These are phyloP conservation scores for Brevimyrus niger DNA, from an alignment of 2,113 vertebrate species.

Conservation along the genomic window DNA sequence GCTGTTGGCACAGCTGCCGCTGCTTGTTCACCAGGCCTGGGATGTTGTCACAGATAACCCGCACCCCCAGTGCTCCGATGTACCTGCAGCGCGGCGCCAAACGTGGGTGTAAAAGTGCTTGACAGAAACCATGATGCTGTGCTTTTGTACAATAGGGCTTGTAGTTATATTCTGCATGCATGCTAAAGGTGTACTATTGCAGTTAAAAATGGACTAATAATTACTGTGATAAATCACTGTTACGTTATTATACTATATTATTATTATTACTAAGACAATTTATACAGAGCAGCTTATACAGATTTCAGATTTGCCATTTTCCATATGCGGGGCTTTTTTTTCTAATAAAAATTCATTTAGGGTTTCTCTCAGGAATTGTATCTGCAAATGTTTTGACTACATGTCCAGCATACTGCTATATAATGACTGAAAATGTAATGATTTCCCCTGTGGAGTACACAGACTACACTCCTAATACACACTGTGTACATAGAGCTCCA, in stretches of 20 bases:
- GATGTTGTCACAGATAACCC: conserved; percentile 97
- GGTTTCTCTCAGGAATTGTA: neutral
- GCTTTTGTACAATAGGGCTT: neutral
- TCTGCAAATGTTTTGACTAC: neutral
- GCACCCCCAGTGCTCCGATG: conserved; percentile 87
- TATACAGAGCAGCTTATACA: neutral
- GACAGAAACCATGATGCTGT: neutral
- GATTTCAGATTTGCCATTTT: neutral
- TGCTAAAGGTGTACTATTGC: neutral
- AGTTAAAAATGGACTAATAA: neutral
- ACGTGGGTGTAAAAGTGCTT: neutral
- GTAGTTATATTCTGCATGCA: neutral
- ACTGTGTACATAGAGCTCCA: neutral
- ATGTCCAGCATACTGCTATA: neutral
- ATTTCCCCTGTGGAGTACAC: neutral
- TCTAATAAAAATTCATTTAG: neutral
- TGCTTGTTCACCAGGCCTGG: conserved; percentile 95
- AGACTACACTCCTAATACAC: neutral
- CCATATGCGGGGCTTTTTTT: neutral
- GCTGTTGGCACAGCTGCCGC: conserved; percentile 88
- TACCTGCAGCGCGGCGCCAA: conserved; percentile 65
- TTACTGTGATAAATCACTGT: neutral
- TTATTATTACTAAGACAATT: neutral
- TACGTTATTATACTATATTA: neutral
- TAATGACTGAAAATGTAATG: neutral